Evolutionary conservation across 2,113 vertebrate species (phyloP), one percentile per base, ranked within the genome.

Genomic region (Pao palembangensis): DNA sequence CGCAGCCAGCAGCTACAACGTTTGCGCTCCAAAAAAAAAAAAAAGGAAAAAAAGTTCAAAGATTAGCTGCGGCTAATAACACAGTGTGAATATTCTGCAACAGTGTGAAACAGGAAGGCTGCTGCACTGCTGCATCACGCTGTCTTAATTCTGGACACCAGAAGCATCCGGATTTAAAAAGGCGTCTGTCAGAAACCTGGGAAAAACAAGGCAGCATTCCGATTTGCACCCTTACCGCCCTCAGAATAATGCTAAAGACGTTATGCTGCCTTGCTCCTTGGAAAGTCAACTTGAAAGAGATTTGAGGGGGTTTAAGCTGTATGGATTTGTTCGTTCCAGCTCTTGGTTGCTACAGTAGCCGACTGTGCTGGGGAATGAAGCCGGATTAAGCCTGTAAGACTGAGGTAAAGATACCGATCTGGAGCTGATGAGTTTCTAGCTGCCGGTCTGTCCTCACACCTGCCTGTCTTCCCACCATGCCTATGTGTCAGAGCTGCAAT

Each of bases 331-430:
- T 42, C 17, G 62, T 73, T 76, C 62, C 21, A 54, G 61, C 64
- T 74, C 58, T 72, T 59, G 58, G 78, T 47, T 69, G 75, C 69
- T 59, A 58, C 68, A 81, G 70, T 74, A 69, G 69, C 43, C 64
- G 71, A 46, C 51, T 63, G 59, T 25, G 15, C 14, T 52, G 31
- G 63, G 31, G 51, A 70, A 61, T 73, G 71, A 55, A 57, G 62
- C 63, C 11, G 68, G 74, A 78, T 80, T 76, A 85, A 78, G 61
- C 71, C 31, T 51, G 58, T 54, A 48, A 76, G 51, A 62, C 68
- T 44, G 61, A 67, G 74, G 61, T 57, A 59, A 51, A 78, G 76
- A 82, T 82, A 75, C 51, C 49, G 68, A 81, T 77, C 75, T 79
- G 57, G 31, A 67, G 60, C 55, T 67, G 68, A 71, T 69, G 62